Evolutionary conservation across 1,140 invertebrate species (phyloP).

Genomic region (Neotoxoptera formosana): DNA sequence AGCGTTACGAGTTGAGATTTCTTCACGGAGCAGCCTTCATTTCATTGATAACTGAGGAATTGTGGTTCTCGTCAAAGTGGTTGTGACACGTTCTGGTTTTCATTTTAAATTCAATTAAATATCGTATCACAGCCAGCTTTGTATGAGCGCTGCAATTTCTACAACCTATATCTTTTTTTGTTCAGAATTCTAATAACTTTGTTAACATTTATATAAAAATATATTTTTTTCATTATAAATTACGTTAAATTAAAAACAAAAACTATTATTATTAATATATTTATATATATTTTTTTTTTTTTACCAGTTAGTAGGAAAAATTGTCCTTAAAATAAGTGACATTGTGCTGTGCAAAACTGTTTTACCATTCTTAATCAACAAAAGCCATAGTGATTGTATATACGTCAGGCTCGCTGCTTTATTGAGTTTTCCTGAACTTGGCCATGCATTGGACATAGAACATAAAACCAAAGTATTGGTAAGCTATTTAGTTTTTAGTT

Average conservation of each 20-base stretch:
- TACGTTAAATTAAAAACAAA: not conserved
- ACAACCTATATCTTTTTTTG: constrained; percentile 25
- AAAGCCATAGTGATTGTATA: constrained; percentile 53
- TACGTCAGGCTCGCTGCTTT: constrained; percentile 51
- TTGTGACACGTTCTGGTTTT: constrained; percentile 53
- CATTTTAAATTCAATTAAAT: constrained; percentile 45
- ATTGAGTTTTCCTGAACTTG: constrained; percentile 56
- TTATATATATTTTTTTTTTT: not conserved
- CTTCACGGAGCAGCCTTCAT: not conserved
- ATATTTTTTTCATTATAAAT: not conserved
- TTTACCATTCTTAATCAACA: constrained; percentile 49
- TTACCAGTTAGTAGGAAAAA: constrained; percentile 55
- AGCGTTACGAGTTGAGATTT: constrained; percentile 65
- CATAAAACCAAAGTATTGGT: constrained; percentile 40
- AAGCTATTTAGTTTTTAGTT: not conserved
- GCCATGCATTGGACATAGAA: constrained; percentile 33
- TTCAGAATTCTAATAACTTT: not conserved
- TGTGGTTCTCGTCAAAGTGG: constrained; percentile 56
- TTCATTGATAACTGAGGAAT: constrained; percentile 35
- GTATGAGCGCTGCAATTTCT: constrained; percentile 55
- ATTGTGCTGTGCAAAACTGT: constrained; percentile 39
- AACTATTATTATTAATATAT: not conserved
- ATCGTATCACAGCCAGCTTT: constrained; percentile 57
- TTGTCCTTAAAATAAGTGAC: constrained; percentile 36
- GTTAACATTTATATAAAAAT: not conserved